Conservation (phyloP, 2,888 invertebrate genomes). For the Lypha dubia region DNA sequence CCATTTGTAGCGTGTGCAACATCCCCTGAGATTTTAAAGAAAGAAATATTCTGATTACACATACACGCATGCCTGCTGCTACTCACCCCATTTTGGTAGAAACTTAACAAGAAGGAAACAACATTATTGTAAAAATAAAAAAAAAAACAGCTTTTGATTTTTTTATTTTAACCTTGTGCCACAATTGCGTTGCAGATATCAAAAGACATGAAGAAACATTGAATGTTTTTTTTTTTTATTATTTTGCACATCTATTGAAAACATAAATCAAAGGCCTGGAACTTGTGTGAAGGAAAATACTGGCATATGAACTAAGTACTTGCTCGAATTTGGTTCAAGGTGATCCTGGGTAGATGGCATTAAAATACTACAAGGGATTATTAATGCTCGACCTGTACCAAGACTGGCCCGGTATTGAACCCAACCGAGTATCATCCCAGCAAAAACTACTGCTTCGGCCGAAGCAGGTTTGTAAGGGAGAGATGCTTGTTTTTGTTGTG, state of each 20-base stretch:
- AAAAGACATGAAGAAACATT: constrained; percentile 36
- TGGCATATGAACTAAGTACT: background rate
- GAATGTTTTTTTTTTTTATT: constrained; percentile 6
- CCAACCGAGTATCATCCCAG: too few relatives aligned
- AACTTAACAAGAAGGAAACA: constrained; percentile 1
- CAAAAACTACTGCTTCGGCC: too few relatives aligned
- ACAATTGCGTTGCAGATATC: constrained; percentile 58
- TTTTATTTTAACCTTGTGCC: constrained; percentile 53
- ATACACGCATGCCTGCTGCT: background rate
- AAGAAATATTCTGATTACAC: constrained; percentile 29
- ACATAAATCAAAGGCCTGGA: background rate
- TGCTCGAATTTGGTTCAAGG: background rate
- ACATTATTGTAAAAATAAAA: too few relatives aligned
- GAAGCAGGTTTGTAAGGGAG: too few relatives aligned
- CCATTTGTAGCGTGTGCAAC: constrained; percentile 38
- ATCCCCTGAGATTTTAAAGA: constrained; percentile 61
- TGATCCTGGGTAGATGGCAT: background rate
- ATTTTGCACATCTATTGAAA: background rate
- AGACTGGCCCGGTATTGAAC: too few relatives aligned
- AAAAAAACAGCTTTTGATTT: constrained; percentile 11
- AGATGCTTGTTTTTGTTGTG: too few relatives aligned
- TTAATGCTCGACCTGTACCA: too few relatives aligned
- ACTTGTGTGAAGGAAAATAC: background rate
- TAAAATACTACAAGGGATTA: too few relatives aligned
- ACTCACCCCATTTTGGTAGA: constrained; percentile 48